Conservation (phyloP, 2,888 invertebrate species). For the Scaptomyza parva region DNA sequence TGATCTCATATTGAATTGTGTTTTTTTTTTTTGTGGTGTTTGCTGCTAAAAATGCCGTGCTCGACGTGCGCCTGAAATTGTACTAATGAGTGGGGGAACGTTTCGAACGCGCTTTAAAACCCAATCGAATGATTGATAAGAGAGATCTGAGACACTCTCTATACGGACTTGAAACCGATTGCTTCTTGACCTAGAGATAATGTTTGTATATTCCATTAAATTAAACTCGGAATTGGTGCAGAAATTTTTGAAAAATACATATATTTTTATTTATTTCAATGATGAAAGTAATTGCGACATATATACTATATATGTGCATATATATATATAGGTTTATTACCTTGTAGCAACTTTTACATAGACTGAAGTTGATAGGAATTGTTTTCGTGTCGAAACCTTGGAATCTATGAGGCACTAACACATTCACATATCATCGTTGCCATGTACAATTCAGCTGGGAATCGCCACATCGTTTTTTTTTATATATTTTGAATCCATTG, state of each 20-base stretch:
- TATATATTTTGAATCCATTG: slow-evolving; percentile 25
- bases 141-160: slow-evolving; percentile 6
- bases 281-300: slow-evolving; percentile 73
- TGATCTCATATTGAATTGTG: slow-evolving; percentile 77
- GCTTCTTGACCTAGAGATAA: slow-evolving; percentile 79
- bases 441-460: slow-evolving; percentile 37
- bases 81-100: slow-evolving; percentile 68
- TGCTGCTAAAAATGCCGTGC: slow-evolving; percentile 61
- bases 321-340: slow-evolving; percentile 7
- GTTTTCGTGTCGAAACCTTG: slow-evolving; percentile 61
- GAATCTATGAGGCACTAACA: slow-evolving; percentile 17
- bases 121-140: slow-evolving; percentile 49
- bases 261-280: slow-evolving; percentile 28
- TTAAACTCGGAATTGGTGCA: slow-evolving; percentile 71
- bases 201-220: slow-evolving; percentile 14
- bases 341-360: slow-evolving; percentile 11
- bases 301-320: slow-evolving; percentile 23
- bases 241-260: slow-evolving; percentile 56
- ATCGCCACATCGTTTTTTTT: slow-evolving; percentile 1
- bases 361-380: slow-evolving; percentile 47
- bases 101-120: slow-evolving; percentile 57
- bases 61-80: slow-evolving; percentile 67
- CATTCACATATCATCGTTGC: slow-evolving; percentile 41
- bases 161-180: slow-evolving; percentile 65
- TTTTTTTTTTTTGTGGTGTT: slow-evolving; percentile 28